phyloP scores from a whole-genome alignment of 2,888 invertebrate species.

The Sphaerophoria rueppellii region DNA sequence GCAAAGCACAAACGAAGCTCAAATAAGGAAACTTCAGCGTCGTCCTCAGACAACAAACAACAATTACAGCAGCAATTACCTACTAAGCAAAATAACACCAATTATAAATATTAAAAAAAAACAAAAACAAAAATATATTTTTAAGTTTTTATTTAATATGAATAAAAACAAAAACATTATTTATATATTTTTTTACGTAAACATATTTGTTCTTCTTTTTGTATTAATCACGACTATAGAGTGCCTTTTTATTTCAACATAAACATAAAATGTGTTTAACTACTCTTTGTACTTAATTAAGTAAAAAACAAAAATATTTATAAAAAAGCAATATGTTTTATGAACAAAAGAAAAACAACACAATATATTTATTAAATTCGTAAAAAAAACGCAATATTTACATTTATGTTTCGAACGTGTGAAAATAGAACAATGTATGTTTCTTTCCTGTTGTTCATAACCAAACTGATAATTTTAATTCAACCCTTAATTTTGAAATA shows the following conservation, averaged over 20 bases:
- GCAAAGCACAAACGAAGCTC: slow-evolving; percentile 77
- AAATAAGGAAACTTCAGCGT: slow-evolving; percentile 52
- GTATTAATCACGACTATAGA: slow-evolving; percentile 64
- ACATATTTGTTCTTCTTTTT: slow-evolving; percentile 41
- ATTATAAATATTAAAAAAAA: slow-evolving; percentile 69
- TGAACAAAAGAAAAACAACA: slow-evolving; percentile 1
- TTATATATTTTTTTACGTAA: slow-evolving; percentile 70
- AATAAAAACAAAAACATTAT: slow-evolving; percentile 26
- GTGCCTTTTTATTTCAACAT: slow-evolving; percentile 69
- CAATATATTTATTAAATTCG: slow-evolving; percentile 38
- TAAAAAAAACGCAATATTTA: slow-evolving; percentile 27
- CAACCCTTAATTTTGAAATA: no score
- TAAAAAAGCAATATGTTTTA: slow-evolving; percentile 55
- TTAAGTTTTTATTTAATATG: slow-evolving; percentile 47
- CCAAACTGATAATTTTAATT: no score
- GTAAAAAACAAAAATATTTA: slow-evolving; percentile 4
- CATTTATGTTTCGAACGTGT: slow-evolving; percentile 36
- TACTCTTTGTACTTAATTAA: slow-evolving; percentile 65
- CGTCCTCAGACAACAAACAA: slow-evolving; percentile 36
- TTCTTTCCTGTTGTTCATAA: slow-evolving; percentile 49
- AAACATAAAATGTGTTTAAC: slow-evolving; percentile 31
- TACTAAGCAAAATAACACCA: slow-evolving; percentile 72
- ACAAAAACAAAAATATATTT: neutral
- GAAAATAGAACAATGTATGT: slow-evolving; percentile 21
- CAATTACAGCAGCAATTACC: slow-evolving; percentile 43